A percentile compares a stretch with the other conserved stretches of the same genome.
Conservation (phyloP, 2,797 vertebrate genomes). For the Etheostoma nigrum region DNA sequence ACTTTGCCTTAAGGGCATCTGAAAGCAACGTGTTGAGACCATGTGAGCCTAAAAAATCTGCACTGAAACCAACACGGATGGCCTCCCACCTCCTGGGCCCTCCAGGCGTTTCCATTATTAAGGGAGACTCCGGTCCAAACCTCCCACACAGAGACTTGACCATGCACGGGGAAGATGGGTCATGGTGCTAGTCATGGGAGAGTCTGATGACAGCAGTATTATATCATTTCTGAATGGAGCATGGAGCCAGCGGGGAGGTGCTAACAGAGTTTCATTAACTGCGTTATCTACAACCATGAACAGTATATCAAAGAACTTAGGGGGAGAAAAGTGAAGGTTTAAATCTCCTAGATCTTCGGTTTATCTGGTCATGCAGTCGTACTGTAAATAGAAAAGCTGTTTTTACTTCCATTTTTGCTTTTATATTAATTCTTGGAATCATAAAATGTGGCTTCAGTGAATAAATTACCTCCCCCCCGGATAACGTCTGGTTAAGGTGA, state of each 20-base stretch:
- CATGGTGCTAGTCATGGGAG: conserved; percentile 59
- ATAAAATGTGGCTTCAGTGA: not conserved
- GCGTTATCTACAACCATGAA: conserved; percentile 14
- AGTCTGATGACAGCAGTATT: conserved; percentile 62
- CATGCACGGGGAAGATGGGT: conserved; percentile 5
- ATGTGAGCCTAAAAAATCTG: conserved; percentile 28
- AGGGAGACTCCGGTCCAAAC: conserved; percentile 24
- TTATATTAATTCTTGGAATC: not conserved
- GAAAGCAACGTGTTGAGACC: conserved; percentile 11
- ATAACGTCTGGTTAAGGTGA: not conserved
- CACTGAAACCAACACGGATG: conserved; percentile 13
- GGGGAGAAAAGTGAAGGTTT: not conserved
- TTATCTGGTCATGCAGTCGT: no score
- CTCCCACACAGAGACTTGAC: conserved; percentile 32
- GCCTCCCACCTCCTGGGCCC: conserved; percentile 22
- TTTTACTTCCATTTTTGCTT: not conserved
- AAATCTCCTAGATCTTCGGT: not conserved
- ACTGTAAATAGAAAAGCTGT: not conserved
- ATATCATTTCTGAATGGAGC: conserved; percentile 38
- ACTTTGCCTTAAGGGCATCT: not conserved
- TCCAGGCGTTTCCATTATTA: conserved; percentile 25
- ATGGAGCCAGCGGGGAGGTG: conserved; percentile 48
- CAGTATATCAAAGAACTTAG: not conserved
- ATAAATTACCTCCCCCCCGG: not conserved
- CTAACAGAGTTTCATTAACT: conserved; percentile 23